Conservation (phyloP, 1,140 invertebrate species). For the Eurytemora carolleeae region DNA sequence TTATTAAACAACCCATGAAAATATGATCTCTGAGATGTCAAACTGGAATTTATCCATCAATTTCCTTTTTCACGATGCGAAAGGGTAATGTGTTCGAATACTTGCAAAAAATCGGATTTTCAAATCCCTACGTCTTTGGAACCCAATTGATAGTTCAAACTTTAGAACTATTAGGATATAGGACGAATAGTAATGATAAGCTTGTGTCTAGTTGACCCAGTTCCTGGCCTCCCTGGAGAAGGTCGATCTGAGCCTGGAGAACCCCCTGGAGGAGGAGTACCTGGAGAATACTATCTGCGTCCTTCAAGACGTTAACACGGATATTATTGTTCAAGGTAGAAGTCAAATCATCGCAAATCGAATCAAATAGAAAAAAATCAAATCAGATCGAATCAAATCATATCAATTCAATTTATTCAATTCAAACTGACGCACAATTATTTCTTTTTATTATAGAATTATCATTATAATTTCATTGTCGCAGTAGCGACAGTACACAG, state of each 20-base stretch:
- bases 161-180: neutral
- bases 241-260: neutral
- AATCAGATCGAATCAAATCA: too few relatives aligned
- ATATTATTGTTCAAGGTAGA: neutral
- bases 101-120: neutral
- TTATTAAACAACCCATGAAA: too few relatives aligned
- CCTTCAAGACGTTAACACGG: neutral
- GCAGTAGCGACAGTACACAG: neutral
- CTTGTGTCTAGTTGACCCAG: neutral
- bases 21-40: neutral
- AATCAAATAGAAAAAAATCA: too few relatives aligned
- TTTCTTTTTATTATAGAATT: neutral
- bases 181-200: neutral
- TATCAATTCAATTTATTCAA: neutral
- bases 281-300: neutral
- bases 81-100: too few relatives aligned
- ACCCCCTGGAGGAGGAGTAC: neutral
- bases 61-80: too few relatives aligned
- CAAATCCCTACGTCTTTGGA: too few relatives aligned
- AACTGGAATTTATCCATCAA: neutral
- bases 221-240: neutral
- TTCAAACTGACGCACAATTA: neutral
- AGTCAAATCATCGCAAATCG: too few relatives aligned
- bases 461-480: neutral
- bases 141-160: too few relatives aligned